phyloP scores from a whole-genome alignment of 1,140 invertebrate species.

The Trichonephila clavata region DNA sequence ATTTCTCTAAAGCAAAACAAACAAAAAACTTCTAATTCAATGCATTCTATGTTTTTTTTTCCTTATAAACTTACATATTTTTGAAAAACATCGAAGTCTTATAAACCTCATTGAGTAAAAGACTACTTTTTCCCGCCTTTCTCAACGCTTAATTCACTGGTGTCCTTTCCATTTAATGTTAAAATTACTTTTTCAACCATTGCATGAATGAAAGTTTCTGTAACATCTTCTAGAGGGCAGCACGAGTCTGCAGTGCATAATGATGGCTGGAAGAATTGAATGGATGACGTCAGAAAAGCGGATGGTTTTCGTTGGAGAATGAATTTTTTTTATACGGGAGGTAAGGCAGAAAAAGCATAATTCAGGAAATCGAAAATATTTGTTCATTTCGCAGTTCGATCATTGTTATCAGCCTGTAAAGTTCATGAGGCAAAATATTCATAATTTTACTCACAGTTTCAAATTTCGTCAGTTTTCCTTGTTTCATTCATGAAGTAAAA shows the following conservation, averaged over 20 bases:
- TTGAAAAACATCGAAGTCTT: background rate
- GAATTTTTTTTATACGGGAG: background rate
- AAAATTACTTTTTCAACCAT: background rate
- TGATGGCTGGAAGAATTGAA: background rate
- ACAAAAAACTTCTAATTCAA: too few species aligned
- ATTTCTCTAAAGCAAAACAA: too few species aligned
- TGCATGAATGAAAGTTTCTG: background rate
- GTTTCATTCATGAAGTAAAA: background rate
- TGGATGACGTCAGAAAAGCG: constrained; percentile 30
- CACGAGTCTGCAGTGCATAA: background rate
- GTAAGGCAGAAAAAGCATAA: background rate
- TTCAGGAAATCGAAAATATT: background rate
- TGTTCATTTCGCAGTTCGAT: background rate
- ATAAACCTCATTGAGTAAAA: background rate
- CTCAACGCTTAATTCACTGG: background rate
- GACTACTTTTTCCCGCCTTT: background rate
- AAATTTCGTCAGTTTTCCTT: background rate
- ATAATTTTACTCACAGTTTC: background rate
- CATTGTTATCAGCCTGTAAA: background rate
- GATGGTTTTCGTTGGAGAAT: background rate
- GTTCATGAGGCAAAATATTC: background rate
- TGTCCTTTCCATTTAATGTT: too few species aligned
- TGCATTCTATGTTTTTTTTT: background rate
- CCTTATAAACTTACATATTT: background rate
- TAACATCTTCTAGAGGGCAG: background rate